Evolutionary conservation across 2,888 invertebrate species (phyloP).

Genomic region (Cerastis rubricosa): DNA sequence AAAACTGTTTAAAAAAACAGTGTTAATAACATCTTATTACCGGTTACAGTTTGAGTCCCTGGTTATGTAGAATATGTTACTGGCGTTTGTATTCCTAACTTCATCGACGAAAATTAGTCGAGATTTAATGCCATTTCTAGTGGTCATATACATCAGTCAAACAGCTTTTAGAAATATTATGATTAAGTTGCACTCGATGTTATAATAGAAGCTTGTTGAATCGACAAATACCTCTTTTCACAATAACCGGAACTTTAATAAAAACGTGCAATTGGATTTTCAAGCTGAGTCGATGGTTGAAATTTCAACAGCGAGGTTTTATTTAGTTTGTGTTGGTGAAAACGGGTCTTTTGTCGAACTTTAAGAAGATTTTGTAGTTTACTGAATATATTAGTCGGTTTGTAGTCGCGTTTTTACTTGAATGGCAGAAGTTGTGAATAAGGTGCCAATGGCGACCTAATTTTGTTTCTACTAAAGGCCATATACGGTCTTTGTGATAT

Average conservation of each 20-base stretch:
- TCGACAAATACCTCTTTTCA: constrained; percentile 27
- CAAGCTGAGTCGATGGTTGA: background rate
- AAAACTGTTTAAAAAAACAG: no score
- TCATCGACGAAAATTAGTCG: constrained; percentile 23
- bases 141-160: constrained; percentile 41
- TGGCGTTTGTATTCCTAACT: background rate
- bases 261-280: background rate
- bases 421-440: background rate
- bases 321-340: background rate
- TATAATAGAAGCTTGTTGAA: constrained; percentile 50
- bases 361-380: constrained; percentile 56
- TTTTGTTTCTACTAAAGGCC: background rate
- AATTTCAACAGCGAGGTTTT: background rate
- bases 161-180: constrained; percentile 29
- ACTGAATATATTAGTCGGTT: constrained; percentile 39
- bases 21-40: no score
- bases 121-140: constrained; percentile 44
- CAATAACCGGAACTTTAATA: background rate
- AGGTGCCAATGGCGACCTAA: background rate
- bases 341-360: constrained; percentile 24
- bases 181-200: constrained; percentile 52
- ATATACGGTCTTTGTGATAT: background rate
- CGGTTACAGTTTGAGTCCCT: no score
- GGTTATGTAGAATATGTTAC: background rate
- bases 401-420: constrained; percentile 19